Base-by-base conservation (phyloP, 2,113 vertebrate genomes). In the Phalacrocorax brasilianus region DNA sequence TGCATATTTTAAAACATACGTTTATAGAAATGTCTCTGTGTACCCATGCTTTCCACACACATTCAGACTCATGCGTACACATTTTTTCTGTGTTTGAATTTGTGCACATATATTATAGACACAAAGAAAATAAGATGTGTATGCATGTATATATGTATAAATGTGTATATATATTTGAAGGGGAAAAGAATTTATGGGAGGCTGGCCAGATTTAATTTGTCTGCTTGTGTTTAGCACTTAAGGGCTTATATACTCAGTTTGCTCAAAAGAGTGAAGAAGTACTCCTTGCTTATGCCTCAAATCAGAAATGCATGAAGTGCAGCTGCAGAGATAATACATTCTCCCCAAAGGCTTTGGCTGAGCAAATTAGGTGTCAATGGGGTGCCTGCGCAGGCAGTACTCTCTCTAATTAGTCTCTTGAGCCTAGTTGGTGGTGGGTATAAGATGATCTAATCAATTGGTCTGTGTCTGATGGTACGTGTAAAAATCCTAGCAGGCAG, bases 331-430 rank as follows among this genome's bases (percentile, higher is more conserved):
- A 98, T 98, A 98, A 98, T 98, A 97, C 98, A 98, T 98, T 98
- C 98, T 98, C 98, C 98, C 98, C 98, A 98, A 98, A 98, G 98
- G 98, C 98, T 98, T 98, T 97, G 98, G 98, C 98, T 98, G 98
- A 98, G 98, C 98, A 98, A 98, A 99, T 98, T 98, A 98, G 98
- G 98, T 98, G 98, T 98, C 98, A 98, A 98, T 98, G 98, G 98
- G 98, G 98, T 98, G 98, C 97, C 98, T 97, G 97, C 83, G 93
- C 98, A 98, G 98, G 98, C 98, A 98, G 98, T 98, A 98, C 98
- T 98, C 97, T 97, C 98, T 98, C 98, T 98, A 99, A 99, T 99
- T 98, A 99, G 98, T 98, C 98, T 98, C 98, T 98, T 97, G 98
- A 98, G 98, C 98, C 98, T 98, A 98, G 98, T 98, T 98, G 98